Percentiles rank a stretch among this genome's conserved stretches.
Conservation (phyloP, 2,797 vertebrate species). For the Syndactyla subalaris region DNA sequence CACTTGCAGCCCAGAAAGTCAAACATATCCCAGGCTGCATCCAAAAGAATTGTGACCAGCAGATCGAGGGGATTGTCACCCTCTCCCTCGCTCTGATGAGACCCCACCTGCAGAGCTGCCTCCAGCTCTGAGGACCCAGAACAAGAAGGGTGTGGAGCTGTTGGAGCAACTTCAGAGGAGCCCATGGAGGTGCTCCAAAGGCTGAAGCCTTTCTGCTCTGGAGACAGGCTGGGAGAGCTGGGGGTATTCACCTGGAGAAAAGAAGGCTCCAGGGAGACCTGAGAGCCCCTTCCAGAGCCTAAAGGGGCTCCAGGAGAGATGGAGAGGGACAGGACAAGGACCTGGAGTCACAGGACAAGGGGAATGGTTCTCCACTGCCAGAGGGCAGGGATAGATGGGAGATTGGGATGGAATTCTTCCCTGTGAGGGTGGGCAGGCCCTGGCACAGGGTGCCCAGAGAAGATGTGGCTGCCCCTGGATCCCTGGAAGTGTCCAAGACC, state of each 20-base stretch:
- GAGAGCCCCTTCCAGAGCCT: too few species aligned
- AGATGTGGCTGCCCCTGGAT: background rate
- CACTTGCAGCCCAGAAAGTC: background rate
- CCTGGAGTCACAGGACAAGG: too few species aligned
- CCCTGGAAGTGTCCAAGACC: background rate
- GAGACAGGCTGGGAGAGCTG: background rate
- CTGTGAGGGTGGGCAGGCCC: fast-evolving
- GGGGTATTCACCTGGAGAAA: too few species aligned
- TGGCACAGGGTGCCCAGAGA: background rate
- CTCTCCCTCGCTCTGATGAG: background rate
- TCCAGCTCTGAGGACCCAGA: background rate
- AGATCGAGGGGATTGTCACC: background rate
- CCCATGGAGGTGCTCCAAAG: too few species aligned
- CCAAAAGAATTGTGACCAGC: background rate
- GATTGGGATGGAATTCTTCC: background rate
- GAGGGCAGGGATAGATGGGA: background rate
- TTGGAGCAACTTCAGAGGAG: background rate
- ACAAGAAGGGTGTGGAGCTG: background rate
- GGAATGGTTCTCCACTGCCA: too few species aligned
- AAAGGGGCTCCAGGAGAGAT: too few species aligned
- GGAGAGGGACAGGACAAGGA: background rate
- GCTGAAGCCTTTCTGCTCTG: background rate
- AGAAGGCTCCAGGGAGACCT: background rate
- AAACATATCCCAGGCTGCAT: background rate
- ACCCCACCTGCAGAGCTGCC: background rate